Percentiles rank a stretch among this genome's conserved stretches.
phyloP scores from a whole-genome alignment of 2,113 vertebrate species.

The Sardina pilchardus region DNA sequence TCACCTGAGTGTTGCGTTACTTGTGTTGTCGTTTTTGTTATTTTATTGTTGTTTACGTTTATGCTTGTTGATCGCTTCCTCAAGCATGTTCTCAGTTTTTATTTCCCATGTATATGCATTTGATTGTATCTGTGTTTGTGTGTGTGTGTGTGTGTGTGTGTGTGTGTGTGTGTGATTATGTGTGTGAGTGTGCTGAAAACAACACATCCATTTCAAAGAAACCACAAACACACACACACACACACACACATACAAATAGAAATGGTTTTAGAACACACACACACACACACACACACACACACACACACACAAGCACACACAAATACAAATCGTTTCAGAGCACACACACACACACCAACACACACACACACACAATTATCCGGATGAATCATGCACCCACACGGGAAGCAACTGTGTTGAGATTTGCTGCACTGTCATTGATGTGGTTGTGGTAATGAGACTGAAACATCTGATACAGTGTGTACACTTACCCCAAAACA shows the following conservation, averaged over 20 bases:
- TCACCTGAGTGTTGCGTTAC: neutral
- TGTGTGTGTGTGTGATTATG: neutral
- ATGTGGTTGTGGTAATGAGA: neutral
- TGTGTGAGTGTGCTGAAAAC: neutral
- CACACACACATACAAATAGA: neutral
- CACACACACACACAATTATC: conserved; percentile 31
- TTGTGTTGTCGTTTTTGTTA: neutral
- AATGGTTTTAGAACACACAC: neutral
- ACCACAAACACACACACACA: neutral
- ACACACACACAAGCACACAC: neutral
- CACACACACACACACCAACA: too few relatives aligned
- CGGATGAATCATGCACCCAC: neutral
- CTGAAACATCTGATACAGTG: neutral
- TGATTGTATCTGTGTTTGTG: neutral
- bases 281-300: neutral
- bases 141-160: neutral
- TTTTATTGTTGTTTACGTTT: neutral
- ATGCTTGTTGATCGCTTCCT: neutral
- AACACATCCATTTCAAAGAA: neutral
- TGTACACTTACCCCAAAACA: neutral
- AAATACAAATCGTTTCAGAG: neutral
- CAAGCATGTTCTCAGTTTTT: neutral
- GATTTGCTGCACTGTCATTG: neutral
- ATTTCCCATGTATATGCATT: neutral
- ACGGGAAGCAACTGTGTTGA: neutral